A percentile compares a stretch with the other conserved stretches of the same genome.
These are phyloP conservation scores for Drosophila ezoana DNA, from an alignment of 2,888 invertebrate species.

Conservation along the genomic window DNA sequence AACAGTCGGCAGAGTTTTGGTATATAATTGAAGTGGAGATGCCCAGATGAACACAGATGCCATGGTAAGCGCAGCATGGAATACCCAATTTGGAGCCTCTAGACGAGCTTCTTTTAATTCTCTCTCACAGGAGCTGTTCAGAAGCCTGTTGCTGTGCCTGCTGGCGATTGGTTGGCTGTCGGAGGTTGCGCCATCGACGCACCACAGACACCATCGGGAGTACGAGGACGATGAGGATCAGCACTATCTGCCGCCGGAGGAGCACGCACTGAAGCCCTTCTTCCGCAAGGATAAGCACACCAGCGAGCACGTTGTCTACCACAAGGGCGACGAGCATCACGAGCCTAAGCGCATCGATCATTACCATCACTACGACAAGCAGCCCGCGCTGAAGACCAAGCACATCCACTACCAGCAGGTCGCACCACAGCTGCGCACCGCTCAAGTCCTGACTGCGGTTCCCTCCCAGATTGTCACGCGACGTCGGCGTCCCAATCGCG, in stretches of 20 bases:
- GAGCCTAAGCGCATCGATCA: slow-evolving; percentile 71
- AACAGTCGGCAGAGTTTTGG: slow-evolving; percentile 13
- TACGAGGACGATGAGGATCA: slow-evolving; percentile 52
- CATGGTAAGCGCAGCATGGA: slow-evolving; percentile 56
- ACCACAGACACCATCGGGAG: slow-evolving; percentile 49
- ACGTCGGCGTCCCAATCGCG: slow-evolving; percentile 55
- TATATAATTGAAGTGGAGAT: slow-evolving; percentile 61
- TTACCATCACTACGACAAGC: slow-evolving; percentile 69
- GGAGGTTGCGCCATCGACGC: slow-evolving; percentile 59
- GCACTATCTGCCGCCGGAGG: slow-evolving; percentile 60
- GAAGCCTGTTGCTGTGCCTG: slow-evolving; percentile 46
- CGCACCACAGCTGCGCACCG: slow-evolving; percentile 44
- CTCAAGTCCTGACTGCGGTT: slow-evolving; percentile 41
- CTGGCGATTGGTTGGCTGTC: slow-evolving; percentile 42
- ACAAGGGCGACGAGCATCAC: slow-evolving; percentile 58
- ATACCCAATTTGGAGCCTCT: background rate
- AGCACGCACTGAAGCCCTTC: slow-evolving; percentile 38
- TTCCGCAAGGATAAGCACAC: slow-evolving; percentile 64
- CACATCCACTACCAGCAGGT: slow-evolving; percentile 65
- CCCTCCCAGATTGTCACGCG: slow-evolving; percentile 41
- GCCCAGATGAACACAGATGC: slow-evolving; percentile 43
- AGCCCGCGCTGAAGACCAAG: slow-evolving; percentile 57
- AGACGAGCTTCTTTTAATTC: background rate
- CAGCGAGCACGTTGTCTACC: slow-evolving; percentile 61
- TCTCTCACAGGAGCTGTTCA: slow-evolving; percentile 38